Conservation (phyloP, 2,888 invertebrate genomes). For the Drosophila falleni region DNA sequence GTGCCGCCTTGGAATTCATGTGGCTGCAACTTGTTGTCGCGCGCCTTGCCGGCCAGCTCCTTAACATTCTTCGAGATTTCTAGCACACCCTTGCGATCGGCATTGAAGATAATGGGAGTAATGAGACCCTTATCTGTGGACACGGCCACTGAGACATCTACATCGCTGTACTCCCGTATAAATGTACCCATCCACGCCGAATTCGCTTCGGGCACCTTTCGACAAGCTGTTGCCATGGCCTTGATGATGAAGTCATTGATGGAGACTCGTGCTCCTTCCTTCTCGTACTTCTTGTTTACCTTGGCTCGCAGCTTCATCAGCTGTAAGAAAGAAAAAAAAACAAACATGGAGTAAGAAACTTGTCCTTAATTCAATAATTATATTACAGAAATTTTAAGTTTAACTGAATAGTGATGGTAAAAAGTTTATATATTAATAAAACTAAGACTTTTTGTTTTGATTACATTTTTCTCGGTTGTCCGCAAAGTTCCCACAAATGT, state of each 20-base stretch:
- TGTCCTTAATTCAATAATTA: no score
- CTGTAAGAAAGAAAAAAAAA: constrained; percentile 48
- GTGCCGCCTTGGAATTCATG: constrained; percentile 99
- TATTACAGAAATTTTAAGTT: no score
- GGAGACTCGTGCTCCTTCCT: constrained; percentile 93
- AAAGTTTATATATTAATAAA: no score
- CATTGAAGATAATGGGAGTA: constrained; percentile 97
- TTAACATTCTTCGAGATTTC: constrained; percentile 93
- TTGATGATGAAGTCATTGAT: constrained; percentile 98
- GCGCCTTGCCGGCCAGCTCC: constrained; percentile 93
- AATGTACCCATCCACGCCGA: constrained; percentile 97
- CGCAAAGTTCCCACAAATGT: no score
- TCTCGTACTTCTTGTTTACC: constrained; percentile 92
- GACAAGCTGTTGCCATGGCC: constrained; percentile 94
- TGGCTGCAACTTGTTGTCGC: constrained; percentile 95
- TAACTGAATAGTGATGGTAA: no score
- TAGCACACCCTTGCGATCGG: constrained; percentile 94
- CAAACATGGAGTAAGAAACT: no score
- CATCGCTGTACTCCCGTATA: constrained; percentile 96
- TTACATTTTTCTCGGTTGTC: no score
- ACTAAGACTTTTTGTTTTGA: no score
- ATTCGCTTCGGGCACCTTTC: constrained; percentile 96
- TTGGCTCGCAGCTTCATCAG: constrained; percentile 89
- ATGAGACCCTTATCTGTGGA: constrained; percentile 97
- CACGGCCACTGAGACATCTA: constrained; percentile 98